Percentiles rank a stretch among this genome's conserved stretches.
phyloP scores from a whole-genome alignment of 2,113 vertebrate genomes.

The Anarhynchus alexandrinus region DNA sequence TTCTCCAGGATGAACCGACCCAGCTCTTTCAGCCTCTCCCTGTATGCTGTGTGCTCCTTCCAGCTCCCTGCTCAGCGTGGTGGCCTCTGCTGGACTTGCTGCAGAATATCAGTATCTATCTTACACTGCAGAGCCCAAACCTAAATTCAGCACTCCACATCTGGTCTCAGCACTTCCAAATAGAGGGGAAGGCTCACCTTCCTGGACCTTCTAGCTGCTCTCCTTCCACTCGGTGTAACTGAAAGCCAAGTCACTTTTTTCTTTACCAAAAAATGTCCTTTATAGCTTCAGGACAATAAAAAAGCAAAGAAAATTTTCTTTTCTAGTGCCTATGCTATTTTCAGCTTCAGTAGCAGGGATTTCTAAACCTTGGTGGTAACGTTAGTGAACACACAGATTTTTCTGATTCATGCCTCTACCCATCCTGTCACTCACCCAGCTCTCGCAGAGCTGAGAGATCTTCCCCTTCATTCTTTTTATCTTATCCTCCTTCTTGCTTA shows the following conservation, averaged over 20 bases:
- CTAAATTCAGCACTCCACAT: not conserved
- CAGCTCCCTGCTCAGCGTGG: not conserved
- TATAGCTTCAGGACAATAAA: not conserved
- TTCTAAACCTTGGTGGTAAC: not conserved
- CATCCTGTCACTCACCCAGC: not conserved
- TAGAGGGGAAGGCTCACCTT: not conserved
- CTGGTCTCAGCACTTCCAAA: not conserved
- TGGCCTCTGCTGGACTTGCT: rapidly evolving
- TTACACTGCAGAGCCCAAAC: not conserved
- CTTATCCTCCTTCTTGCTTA: not conserved
- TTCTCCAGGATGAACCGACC: not conserved
- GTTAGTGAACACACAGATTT: not conserved
- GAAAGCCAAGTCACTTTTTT: not conserved
- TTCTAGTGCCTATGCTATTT: not conserved
- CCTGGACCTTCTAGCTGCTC: not conserved
- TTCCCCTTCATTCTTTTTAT: not conserved
- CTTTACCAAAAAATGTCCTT: not conserved
- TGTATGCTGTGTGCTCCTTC: rapidly evolving
- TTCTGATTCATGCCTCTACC: not conserved
- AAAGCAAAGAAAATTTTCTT: not conserved
- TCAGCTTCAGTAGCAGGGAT: not conserved
- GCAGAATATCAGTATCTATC: not conserved
- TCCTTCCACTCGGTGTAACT: not conserved
- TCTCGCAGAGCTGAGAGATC: not conserved
- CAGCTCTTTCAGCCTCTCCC: not conserved